A percentile compares a stretch with the other conserved stretches of the same genome.
phyloP scores from a whole-genome alignment of 2,113 vertebrate species.

The Oreocharis arfaki region DNA sequence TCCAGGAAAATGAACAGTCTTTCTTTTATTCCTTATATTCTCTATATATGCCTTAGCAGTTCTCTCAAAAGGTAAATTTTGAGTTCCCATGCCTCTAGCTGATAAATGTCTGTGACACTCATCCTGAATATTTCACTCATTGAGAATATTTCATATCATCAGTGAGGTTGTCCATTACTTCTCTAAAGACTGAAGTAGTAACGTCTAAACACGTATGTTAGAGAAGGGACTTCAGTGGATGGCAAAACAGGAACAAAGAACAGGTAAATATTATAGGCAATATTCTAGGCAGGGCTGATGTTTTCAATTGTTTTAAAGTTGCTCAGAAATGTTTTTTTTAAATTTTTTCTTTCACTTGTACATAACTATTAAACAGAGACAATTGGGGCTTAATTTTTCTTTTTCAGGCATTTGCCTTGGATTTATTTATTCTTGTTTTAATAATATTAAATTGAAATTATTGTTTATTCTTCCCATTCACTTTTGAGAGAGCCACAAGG shows the following conservation, averaged over 20 bases:
- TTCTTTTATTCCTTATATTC: neutral
- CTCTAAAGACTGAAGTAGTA: neutral
- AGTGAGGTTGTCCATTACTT: neutral
- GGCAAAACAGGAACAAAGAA: neutral
- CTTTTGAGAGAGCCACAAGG: neutral
- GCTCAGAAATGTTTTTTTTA: neutral
- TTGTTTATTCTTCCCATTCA: neutral
- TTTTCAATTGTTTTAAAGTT: neutral
- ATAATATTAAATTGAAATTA: neutral
- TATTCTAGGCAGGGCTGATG: neutral
- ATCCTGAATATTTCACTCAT: neutral
- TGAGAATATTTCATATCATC: neutral
- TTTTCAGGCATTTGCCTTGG: neutral
- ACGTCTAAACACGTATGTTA: neutral
- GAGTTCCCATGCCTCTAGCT: neutral
- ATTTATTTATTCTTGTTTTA: neutral
- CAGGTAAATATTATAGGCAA: neutral
- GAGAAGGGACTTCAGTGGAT: neutral
- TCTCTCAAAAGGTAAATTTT: neutral
- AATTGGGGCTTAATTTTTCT: neutral
- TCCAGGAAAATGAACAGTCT: neutral
- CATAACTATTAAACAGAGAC: neutral
- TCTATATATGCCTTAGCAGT: accelerated
- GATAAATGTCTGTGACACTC: neutral
- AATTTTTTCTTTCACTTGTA: neutral